Conservation (phyloP, 2,888 invertebrate species). For the Onchidella celtica region DNA sequence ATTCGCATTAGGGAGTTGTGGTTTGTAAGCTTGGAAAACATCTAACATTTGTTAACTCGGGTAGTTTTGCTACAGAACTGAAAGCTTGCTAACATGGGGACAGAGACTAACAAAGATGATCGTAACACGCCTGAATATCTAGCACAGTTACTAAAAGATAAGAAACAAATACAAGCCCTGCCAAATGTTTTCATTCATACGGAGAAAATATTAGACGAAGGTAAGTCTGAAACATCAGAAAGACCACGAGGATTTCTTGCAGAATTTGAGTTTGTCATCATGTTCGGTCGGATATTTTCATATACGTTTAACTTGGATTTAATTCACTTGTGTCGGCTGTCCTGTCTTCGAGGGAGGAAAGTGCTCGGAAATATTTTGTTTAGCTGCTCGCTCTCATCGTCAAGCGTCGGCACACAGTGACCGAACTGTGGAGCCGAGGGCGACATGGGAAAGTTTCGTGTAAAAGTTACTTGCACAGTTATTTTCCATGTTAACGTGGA, state of each 20-base stretch:
- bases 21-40: slow-evolving; percentile 71
- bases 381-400: no score
- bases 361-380: no score
- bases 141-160: slow-evolving; percentile 99
- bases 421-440: neutral
- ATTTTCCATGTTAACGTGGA: no score
- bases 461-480: slow-evolving; percentile 11
- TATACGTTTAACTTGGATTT: neutral
- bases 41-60: slow-evolving; percentile 67
- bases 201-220: slow-evolving; percentile 99
- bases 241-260: neutral
- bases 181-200: slow-evolving; percentile 99
- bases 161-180: slow-evolving; percentile 99
- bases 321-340: neutral
- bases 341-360: no score
- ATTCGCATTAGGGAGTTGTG: slow-evolving; percentile 64
- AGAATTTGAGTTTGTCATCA: neutral
- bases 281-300: no score
- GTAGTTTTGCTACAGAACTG: slow-evolving; percentile 65
- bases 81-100: slow-evolving; percentile 77
- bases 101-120: slow-evolving; percentile 78
- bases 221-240: slow-evolving; percentile 84
- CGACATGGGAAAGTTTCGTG: neutral
- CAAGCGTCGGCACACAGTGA: no score
- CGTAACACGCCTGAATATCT: slow-evolving; percentile 91